Conservation (phyloP, 1,140 invertebrate species). For the Papilio glaucus region DNA sequence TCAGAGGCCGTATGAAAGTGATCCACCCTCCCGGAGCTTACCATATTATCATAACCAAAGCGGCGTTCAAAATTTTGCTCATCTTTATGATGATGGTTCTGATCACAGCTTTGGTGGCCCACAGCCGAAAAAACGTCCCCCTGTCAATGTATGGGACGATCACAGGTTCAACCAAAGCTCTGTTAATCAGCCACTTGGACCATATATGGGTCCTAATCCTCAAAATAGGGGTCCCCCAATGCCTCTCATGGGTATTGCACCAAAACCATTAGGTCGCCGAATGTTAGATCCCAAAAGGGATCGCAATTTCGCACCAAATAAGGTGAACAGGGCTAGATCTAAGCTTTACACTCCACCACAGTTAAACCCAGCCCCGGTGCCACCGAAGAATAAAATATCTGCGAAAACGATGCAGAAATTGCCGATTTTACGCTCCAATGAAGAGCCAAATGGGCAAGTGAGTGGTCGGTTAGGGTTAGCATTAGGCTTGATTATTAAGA, state of each 20-base stretch:
- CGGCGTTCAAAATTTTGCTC: slow-evolving; percentile 39
- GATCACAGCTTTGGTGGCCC: slow-evolving; percentile 23
- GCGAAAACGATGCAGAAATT: neutral
- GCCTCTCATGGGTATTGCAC: slow-evolving; percentile 36
- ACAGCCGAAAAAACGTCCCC: slow-evolving; percentile 12
- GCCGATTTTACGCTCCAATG: slow-evolving; percentile 47
- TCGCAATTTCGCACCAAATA: slow-evolving; percentile 47
- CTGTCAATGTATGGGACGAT: slow-evolving; percentile 24
- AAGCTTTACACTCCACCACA: slow-evolving; percentile 31
- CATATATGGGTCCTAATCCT: neutral
- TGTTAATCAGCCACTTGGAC: neutral
- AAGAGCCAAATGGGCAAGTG: slow-evolving; percentile 49
- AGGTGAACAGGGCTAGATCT: slow-evolving; percentile 50
- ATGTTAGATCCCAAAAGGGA: slow-evolving; percentile 24
- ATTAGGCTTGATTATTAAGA: slow-evolving; percentile 61
- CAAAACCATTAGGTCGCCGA: slow-evolving; percentile 32
- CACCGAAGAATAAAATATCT: neutral
- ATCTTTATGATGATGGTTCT: slow-evolving; percentile 43
- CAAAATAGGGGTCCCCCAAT: neutral
- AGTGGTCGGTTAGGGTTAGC: slow-evolving; percentile 67
- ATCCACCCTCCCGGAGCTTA: slow-evolving; percentile 39
- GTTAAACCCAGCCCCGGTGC: neutral
- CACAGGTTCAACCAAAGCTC: slow-evolving; percentile 5
- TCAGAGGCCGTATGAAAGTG: slow-evolving; percentile 58
- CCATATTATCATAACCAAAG: slow-evolving; percentile 40